Percentiles rank a stretch among this genome's conserved stretches.
Conservation (phyloP, 2,888 invertebrate species). For the Phorcus lineatus region DNA sequence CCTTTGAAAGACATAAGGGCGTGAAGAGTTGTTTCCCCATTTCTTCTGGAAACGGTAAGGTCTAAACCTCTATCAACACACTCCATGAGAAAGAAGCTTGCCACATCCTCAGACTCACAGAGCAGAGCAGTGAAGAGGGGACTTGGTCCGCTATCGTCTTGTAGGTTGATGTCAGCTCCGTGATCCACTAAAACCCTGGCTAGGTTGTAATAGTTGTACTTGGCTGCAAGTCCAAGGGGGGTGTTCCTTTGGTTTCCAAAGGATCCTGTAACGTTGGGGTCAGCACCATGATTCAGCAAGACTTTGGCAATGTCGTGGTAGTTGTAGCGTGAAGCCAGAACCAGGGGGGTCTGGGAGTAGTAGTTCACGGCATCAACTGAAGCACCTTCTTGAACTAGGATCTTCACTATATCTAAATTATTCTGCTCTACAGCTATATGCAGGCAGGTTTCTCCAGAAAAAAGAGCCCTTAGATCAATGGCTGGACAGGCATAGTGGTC, state of each 20-base stretch:
- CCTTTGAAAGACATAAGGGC: conserved; percentile 21
- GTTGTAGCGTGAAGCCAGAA: conserved; percentile 21
- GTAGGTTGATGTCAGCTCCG: conserved; percentile 18
- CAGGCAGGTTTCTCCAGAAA: conserved; percentile 26
- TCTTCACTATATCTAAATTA: conserved; percentile 20
- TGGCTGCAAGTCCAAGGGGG: conserved; percentile 8
- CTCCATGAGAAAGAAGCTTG: conserved; percentile 2
- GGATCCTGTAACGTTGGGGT: conserved; percentile 21
- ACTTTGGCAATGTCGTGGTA: conserved; percentile 13
- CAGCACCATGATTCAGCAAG: conserved; percentile 4
- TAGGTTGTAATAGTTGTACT: conserved; percentile 13
- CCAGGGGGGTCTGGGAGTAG: conserved; percentile 20
- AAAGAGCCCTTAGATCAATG: conserved; percentile 25
- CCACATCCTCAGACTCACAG: conserved; percentile 16
- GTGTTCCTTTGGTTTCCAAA: conserved; percentile 26
- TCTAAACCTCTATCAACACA: conserved; percentile 8
- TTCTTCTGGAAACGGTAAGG: conserved; percentile 9
- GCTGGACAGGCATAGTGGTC: conserved; percentile 17
- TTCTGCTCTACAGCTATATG: conserved; percentile 29
- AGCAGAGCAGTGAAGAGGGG: conserved; percentile 16
- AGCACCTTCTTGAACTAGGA: conserved; percentile 11
- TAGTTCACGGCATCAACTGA: conserved; percentile 20
- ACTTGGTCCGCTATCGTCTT: conserved; percentile 26
- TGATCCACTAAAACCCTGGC: conserved; percentile 17
- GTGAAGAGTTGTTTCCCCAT: conserved; percentile 17